Percentiles rank a stretch among this genome's conserved stretches.
Evolutionary conservation across 2,888 invertebrate genomes (phyloP).

Genomic region (Apamea crenata): DNA sequence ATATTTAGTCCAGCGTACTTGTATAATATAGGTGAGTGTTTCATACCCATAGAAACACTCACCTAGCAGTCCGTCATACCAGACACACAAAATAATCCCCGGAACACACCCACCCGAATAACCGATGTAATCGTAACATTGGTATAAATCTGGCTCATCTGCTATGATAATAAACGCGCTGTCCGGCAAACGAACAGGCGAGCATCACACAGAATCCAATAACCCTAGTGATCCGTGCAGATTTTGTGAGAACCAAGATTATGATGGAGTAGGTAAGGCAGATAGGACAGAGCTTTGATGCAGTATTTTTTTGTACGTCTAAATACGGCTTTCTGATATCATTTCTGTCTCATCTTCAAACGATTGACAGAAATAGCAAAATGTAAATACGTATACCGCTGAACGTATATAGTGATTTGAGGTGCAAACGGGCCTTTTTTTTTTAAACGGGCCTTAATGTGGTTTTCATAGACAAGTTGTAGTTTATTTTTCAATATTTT

Average conservation of each 20-base stretch:
- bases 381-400: too few relatives aligned
- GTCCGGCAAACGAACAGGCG: conserved; percentile 64
- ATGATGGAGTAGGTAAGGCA: conserved; percentile 65
- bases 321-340: neutral
- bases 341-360: too few relatives aligned
- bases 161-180: conserved; percentile 69
- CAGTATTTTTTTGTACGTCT: neutral
- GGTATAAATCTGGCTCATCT: conserved; percentile 57
- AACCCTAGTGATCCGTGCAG: conserved; percentile 81
- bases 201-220: conserved; percentile 81
- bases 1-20: too few relatives aligned
- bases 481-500: too few relatives aligned
- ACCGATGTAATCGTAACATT: neutral
- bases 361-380: too few relatives aligned
- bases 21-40: too few relatives aligned
- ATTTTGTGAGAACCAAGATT: conserved; percentile 75
- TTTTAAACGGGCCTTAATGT: too few relatives aligned
- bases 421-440: too few relatives aligned
- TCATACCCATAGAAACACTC: neutral
- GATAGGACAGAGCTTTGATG: conserved; percentile 51
- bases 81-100: neutral
- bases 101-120: neutral
- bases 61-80: neutral
- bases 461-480: too few relatives aligned
- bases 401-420: too few relatives aligned